Conservation (phyloP, 2,113 vertebrate species). For the Pseudorhombus dupliciocellatus region DNA sequence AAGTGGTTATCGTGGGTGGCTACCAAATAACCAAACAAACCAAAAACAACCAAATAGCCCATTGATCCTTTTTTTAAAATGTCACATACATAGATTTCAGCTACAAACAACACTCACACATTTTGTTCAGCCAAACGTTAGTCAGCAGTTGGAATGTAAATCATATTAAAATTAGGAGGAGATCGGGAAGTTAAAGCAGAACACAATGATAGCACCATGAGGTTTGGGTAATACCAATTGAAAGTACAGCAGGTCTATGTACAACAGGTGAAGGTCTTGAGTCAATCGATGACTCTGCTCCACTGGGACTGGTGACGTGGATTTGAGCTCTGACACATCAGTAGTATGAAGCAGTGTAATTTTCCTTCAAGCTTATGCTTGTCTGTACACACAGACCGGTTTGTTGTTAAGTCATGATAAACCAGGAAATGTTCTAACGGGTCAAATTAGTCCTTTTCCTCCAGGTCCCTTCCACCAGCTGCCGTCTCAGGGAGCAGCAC, state of each 20-base stretch:
- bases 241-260: constrained; percentile 67
- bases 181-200: constrained; percentile 31
- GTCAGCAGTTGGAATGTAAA: constrained; percentile 55
- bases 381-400: constrained; percentile 42
- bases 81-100: constrained; percentile 47
- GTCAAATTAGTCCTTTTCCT: constrained; percentile 53
- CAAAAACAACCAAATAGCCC: constrained; percentile 24
- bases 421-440: constrained; percentile 44
- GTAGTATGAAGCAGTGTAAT: constrained; percentile 40
- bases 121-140: constrained; percentile 48
- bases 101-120: constrained; percentile 67
- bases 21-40: constrained; percentile 34
- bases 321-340: constrained; percentile 78
- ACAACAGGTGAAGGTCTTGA: constrained; percentile 51
- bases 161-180: constrained; percentile 42
- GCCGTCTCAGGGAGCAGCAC: constrained; percentile 39
- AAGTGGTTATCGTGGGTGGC: constrained; percentile 30
- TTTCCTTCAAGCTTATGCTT: constrained; percentile 34
- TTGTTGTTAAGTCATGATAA: constrained; percentile 9
- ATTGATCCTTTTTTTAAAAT: constrained; percentile 29
- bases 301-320: constrained; percentile 75
- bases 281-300: constrained; percentile 58
- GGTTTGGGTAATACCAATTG: constrained; percentile 62
- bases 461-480: constrained; percentile 47
- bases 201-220: constrained; percentile 74